phyloP scores from a whole-genome alignment of 2,797 vertebrate genomes.

The Benthosema pterotum region DNA sequence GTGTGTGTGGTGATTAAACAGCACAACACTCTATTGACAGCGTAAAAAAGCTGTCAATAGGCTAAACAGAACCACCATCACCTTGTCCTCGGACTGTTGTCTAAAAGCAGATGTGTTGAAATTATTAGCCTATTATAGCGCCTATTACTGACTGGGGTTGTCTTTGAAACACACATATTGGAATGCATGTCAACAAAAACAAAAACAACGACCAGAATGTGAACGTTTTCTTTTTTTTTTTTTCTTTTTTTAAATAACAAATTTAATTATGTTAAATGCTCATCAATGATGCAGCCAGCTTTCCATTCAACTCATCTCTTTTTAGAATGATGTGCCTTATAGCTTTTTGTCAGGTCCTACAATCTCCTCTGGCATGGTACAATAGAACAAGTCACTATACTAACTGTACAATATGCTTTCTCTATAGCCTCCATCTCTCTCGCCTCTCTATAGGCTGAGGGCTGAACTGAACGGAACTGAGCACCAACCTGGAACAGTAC shows the following conservation, averaged over 20 bases:
- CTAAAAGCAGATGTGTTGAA: slow-evolving; percentile 51
- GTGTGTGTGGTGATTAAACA: slow-evolving; percentile 70
- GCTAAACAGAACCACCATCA: slow-evolving; percentile 72
- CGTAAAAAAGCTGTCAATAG: slow-evolving; percentile 75
- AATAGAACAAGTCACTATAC: slow-evolving; percentile 78
- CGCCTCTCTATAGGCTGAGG: slow-evolving; percentile 66
- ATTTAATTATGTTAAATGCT: not conserved
- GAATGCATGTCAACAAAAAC: not conserved
- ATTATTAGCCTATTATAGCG: slow-evolving; percentile 29
- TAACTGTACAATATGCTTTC: slow-evolving; percentile 77
- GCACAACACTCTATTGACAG: slow-evolving; percentile 60
- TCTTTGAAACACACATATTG: not conserved
- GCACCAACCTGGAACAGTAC: slow-evolving; percentile 79
- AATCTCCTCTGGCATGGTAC: slow-evolving; percentile 62
- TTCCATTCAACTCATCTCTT: slow-evolving; percentile 51
- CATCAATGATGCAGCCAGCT: slow-evolving; percentile 3
- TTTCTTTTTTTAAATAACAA: no score
- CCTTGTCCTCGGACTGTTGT: slow-evolving; percentile 36
- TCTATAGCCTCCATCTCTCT: slow-evolving; percentile 64
- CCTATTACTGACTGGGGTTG: slow-evolving; percentile 11
- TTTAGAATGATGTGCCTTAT: slow-evolving; percentile 47
- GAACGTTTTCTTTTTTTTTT: no score
- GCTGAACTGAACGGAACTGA: slow-evolving; percentile 76
- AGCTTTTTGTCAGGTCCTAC: slow-evolving; percentile 44
- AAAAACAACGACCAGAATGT: not conserved